A percentile compares a stretch with the other conserved stretches of the same genome.
phyloP scores from a whole-genome alignment of 2,888 invertebrate species.

The Xestoiulus laeticollis region DNA sequence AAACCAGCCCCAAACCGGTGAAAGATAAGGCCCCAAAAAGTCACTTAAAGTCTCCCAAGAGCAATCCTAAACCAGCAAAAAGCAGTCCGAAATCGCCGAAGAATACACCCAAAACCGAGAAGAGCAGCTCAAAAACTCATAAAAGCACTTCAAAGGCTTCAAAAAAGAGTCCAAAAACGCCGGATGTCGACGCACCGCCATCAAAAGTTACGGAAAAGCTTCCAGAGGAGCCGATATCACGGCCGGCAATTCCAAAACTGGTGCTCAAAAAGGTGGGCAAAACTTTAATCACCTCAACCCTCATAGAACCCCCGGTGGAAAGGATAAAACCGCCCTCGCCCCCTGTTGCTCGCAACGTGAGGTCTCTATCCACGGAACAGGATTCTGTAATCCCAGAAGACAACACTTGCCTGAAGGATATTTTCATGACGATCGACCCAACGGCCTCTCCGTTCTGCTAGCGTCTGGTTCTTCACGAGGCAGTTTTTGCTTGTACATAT shows the following conservation, averaged over 20 bases:
- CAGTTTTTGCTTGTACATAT: neutral
- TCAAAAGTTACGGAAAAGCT: neutral
- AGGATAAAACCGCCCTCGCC: neutral
- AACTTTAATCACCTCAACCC: neutral
- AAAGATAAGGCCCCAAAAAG: neutral
- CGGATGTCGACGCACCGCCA: neutral
- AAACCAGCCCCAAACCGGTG: neutral
- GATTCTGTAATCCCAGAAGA: neutral
- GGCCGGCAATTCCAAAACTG: neutral
- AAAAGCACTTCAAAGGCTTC: neutral
- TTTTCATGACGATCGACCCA: conserved; percentile 65
- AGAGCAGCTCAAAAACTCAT: neutral
- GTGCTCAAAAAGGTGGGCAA: conserved; percentile 15
- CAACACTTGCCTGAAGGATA: conserved; percentile 61
- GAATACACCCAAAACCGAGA: neutral
- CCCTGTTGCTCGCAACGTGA: neutral
- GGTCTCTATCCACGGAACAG: neutral
- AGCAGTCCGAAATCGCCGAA: neutral
- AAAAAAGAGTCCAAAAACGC: neutral
- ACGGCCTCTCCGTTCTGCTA: conserved; percentile 66
- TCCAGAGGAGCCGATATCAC: neutral
- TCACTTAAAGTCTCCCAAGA: neutral
- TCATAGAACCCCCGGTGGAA: neutral
- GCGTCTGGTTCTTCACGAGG: neutral
- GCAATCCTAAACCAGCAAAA: neutral